phyloP scores from a whole-genome alignment of 2,888 invertebrate genomes.

The Zhuqinia jingwanae region DNA sequence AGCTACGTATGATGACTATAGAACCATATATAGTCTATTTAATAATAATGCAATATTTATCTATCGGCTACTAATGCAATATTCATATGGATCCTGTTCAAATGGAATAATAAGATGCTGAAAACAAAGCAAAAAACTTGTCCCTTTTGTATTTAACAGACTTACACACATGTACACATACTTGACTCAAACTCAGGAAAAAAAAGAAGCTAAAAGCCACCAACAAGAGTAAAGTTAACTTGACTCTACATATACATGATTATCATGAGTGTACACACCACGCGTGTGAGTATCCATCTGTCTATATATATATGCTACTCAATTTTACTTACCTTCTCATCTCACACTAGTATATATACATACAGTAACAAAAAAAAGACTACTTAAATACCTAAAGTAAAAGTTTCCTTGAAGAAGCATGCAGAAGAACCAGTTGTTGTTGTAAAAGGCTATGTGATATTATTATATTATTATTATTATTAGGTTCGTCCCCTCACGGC shows the following conservation, averaged over 20 bases:
- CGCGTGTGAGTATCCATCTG: too few species aligned
- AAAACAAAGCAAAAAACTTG: constrained; percentile 15
- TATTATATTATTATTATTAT: too few species aligned
- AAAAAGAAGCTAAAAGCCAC: neutral
- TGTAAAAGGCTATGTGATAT: constrained; percentile 13
- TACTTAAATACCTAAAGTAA: constrained; percentile 60
- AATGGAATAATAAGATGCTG: neutral
- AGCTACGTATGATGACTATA: too few species aligned
- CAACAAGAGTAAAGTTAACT: neutral
- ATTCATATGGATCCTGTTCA: neutral
- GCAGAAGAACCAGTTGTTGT: constrained; percentile 44
- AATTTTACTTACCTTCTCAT: neutral
- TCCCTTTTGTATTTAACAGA: constrained; percentile 11
- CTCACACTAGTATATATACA: too few species aligned
- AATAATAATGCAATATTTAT: constrained; percentile 11
- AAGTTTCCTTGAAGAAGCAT: constrained; percentile 60
- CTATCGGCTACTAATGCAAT: constrained; percentile 12
- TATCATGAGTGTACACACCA: constrained; percentile 45
- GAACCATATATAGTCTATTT: neutral
- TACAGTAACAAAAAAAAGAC: constrained; percentile 10
- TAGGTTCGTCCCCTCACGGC: constrained; percentile 34
- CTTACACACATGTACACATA: too few species aligned
- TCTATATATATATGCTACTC: neutral
- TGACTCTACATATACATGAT: too few species aligned
- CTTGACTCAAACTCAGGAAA: neutral